Base-by-base conservation (phyloP, 2,888 invertebrate species). In the Thera britannica region DNA sequence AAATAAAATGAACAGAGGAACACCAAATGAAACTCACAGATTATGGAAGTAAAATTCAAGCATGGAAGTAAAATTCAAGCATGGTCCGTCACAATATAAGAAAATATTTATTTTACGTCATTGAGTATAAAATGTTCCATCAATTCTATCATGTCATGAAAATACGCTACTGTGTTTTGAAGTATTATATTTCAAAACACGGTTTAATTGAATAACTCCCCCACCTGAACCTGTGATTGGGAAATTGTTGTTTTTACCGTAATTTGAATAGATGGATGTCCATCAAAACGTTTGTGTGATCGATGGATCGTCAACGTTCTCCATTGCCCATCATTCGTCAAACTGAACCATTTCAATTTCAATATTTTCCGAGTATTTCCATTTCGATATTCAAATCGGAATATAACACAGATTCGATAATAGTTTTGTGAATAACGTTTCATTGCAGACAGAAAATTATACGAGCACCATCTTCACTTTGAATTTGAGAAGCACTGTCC, bases 341-440 rank as follows among this genome's bases (percentile, higher is more conserved):
- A 58, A 68, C 68, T 38, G 59, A 64, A 64, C 60, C 44, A 64
- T 68, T 68, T 68, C 63, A 64, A 64, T 68, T 68, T 57, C 52
- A 54, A 60, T 63, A 62, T 65, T 68, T 63, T 59, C 59, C 12
- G 59, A 49, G 60, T 60, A 61, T 63, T 59, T 63, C 63, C 55
- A 63, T 59, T 67, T 60, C 52, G 57, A 64, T 68, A 60, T 68
- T 68, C 56, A 61, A 64, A 68, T 68, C 60, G 35, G 56, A 58
- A 12, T 54, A 51, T 36, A 23, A 58, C 62, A 62, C 62, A 67
- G 62, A 60, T 51, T n/a, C n/a, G 11, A 6, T 3, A 6, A n/a
- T 46, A 55, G 60, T 52, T 54, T 35, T n/a, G n/a, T 1, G 0
- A 46, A 1, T 23, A 34, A 44, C n/a, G 7, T 54, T 61, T 61